phyloP scores from a whole-genome alignment of 2,888 invertebrate species.

The Platycheirus albimanus region DNA sequence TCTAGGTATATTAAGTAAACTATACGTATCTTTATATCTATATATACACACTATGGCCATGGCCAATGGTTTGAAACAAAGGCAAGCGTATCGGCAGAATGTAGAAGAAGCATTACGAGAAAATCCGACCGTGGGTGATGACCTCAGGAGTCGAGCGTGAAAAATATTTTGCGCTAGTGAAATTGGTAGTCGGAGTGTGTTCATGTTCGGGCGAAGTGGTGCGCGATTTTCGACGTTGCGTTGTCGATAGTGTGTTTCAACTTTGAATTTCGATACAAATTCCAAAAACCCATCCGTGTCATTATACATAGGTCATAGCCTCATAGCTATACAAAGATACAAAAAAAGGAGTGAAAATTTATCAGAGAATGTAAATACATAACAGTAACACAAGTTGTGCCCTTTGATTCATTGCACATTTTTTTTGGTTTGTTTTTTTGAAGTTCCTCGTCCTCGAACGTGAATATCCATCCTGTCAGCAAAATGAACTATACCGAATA shows the following conservation, averaged over 20 bases:
- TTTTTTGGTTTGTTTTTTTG: no score
- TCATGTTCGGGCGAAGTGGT: conserved; percentile 61
- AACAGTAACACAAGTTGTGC: conserved; percentile 1
- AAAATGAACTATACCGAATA: conserved; percentile 24
- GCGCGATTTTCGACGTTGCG: conserved; percentile 21
- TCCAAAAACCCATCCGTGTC: background rate
- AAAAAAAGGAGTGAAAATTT: conserved; percentile 22
- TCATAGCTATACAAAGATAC: no score
- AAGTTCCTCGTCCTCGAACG: background rate
- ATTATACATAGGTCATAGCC: background rate
- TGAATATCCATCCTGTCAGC: background rate
- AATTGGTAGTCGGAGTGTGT: conserved; percentile 55
- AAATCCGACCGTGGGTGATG: conserved; percentile 45
- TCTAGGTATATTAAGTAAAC: background rate
- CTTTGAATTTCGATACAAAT: conserved; percentile 11
- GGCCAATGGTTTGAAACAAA: conserved; percentile 53
- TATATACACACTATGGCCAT: background rate
- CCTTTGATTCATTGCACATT: conserved; percentile 39
- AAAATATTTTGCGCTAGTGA: conserved; percentile 49
- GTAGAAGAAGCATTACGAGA: conserved; percentile 38
- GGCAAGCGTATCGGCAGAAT: conserved; percentile 30
- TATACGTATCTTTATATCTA: background rate
- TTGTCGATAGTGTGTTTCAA: conserved; percentile 14
- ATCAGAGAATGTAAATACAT: conserved; percentile 36
- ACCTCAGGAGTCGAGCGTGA: conserved; percentile 47